These are phyloP conservation scores for Callyntrura sp. DNA, from an alignment of 2,888 invertebrate species.

Conservation along the genomic window DNA sequence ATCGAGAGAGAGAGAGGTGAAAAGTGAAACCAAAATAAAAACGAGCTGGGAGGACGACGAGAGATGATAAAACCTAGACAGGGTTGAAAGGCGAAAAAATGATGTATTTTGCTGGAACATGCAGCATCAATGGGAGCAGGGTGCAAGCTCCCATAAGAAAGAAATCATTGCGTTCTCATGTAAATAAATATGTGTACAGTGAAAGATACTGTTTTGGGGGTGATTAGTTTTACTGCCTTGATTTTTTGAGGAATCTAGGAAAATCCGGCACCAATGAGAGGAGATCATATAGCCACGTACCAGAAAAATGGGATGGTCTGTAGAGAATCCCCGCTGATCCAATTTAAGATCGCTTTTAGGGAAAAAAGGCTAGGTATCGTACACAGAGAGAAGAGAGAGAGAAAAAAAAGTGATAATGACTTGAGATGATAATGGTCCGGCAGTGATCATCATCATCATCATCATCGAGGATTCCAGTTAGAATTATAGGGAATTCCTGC, in stretches of 20 bases:
- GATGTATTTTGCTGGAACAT: conserved; percentile 49
- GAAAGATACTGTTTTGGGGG: neutral
- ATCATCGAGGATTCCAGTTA: no score
- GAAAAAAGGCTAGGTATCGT: no score
- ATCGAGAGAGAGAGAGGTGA: neutral
- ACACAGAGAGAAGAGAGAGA: neutral
- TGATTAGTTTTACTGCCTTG: no score
- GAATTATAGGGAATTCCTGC: no score
- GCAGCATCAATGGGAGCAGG: no score
- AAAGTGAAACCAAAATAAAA: conserved; percentile 10
- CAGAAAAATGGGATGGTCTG: neutral
- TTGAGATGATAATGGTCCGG: no score
- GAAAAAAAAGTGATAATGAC: conserved; percentile 27
- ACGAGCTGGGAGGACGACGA: neutral
- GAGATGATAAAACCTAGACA: neutral
- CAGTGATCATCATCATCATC: conserved; percentile 25
- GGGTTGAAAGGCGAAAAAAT: conserved; percentile 17
- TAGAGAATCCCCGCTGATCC: conserved; percentile 12
- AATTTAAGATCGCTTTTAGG: conserved; percentile 28
- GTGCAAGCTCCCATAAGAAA: no score
- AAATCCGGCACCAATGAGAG: no score
- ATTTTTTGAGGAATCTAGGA: no score
- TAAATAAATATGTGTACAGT: neutral
- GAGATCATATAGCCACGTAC: no score
- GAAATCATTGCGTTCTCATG: neutral